Percentiles rank a stretch among this genome's conserved stretches.
Conservation (phyloP, 2,888 invertebrate genomes). For the Oxyteleia sp. region DNA sequence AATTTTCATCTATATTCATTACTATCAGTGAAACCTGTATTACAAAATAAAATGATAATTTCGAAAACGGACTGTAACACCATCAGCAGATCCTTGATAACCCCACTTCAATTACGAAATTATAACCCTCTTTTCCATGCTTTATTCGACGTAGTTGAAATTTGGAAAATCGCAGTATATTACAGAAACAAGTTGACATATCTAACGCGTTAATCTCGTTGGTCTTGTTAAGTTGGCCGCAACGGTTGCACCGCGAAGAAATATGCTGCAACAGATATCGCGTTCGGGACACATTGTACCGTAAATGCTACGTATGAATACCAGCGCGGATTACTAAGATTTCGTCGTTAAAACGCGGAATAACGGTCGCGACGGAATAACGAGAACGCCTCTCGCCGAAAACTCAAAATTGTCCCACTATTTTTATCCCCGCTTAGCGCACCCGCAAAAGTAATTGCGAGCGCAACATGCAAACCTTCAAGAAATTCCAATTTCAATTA, state of each 20-base stretch:
- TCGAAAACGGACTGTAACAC: no score
- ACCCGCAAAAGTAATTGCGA: slow-evolving; percentile 8
- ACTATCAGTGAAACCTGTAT: no score
- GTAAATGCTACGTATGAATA: slow-evolving; percentile 27
- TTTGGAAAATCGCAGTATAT: not conserved
- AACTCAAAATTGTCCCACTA: slow-evolving; percentile 2
- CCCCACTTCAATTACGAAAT: no score
- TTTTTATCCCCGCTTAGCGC: not conserved
- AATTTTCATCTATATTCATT: no score
- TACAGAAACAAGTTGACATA: slow-evolving; percentile 7
- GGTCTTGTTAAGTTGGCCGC: slow-evolving; percentile 41
- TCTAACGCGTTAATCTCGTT: slow-evolving; percentile 29
- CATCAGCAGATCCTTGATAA: no score
- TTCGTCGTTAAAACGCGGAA: slow-evolving; percentile 24
- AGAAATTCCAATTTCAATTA: slow-evolving; percentile 24
- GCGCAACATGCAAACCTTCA: not conserved
- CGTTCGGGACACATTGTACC: slow-evolving; percentile 27
- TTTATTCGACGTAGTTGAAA: not conserved
- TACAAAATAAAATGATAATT: no score
- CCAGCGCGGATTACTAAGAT: slow-evolving; percentile 31
- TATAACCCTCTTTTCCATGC: no score
- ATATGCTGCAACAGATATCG: slow-evolving; percentile 44
- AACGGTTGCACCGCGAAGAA: slow-evolving; percentile 33
- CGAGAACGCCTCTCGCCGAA: not conserved
- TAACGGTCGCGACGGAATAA: not conserved